Percentiles rank a stretch among this genome's conserved stretches.
Evolutionary conservation across 2,797 vertebrate genomes (phyloP).

Genomic region (Malurus leucopterus): DNA sequence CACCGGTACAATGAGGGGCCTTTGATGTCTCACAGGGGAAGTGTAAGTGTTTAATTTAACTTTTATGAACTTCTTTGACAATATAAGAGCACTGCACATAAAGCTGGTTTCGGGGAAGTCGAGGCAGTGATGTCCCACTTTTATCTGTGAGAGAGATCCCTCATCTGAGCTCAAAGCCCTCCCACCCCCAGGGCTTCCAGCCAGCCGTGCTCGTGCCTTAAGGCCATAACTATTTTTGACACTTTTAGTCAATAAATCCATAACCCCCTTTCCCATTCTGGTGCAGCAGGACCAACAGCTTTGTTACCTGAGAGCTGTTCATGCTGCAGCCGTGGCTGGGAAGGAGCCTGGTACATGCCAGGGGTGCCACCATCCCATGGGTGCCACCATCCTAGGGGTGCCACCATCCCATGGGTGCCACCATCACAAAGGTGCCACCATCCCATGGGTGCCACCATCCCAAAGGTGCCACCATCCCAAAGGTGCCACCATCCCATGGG

Average conservation of each 20-base stretch:
- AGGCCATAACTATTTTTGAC: neutral
- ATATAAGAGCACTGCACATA: neutral
- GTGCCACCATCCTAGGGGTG: fast-evolving
- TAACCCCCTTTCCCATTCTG: fast-evolving
- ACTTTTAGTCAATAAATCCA: neutral
- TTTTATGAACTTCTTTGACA: conserved; percentile 32
- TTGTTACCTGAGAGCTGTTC: fast-evolving
- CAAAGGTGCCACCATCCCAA: no score
- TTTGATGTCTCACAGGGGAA: conserved; percentile 43
- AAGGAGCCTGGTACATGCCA: neutral
- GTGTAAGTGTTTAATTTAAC: conserved; percentile 30
- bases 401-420: fast-evolving
- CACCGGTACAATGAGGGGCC: neutral
- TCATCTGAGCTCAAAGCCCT: neutral
- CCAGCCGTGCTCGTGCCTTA: neutral
- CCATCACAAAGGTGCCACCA: no score
- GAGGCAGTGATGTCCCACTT: neutral
- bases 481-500: no score
- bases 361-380: fast-evolving
- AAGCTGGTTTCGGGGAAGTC: neutral
- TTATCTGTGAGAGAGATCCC: neutral
- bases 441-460: no score
- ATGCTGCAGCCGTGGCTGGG: fast-evolving
- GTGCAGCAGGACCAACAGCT: fast-evolving
- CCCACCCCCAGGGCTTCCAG: neutral